These are phyloP conservation scores for Pristis pectinata DNA, from an alignment of 2,797 vertebrate genomes.

Conservation along the genomic window DNA sequence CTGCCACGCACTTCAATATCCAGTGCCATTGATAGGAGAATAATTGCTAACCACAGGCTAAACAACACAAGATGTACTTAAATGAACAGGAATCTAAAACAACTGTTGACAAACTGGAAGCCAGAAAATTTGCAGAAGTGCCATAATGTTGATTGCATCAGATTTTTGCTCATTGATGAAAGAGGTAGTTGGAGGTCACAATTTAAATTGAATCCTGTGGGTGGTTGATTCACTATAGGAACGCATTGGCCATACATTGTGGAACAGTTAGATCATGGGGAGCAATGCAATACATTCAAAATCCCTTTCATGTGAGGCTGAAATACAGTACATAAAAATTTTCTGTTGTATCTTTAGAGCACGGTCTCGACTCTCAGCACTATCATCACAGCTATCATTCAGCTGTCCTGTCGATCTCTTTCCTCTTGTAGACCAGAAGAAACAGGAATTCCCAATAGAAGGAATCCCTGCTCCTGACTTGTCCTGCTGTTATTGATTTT, in stretches of 20 bases:
- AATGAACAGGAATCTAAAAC: too few species aligned
- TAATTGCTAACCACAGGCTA: too few species aligned
- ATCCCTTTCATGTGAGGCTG: neutral
- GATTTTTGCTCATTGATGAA: neutral
- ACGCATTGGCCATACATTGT: neutral
- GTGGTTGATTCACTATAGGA: neutral
- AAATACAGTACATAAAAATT: neutral
- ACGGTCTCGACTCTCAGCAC: neutral
- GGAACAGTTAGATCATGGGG: neutral
- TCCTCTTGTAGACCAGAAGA: neutral
- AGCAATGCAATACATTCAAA: neutral
- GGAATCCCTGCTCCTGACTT: neutral
- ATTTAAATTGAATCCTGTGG: neutral
- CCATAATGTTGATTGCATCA: neutral
- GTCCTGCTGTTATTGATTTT: neutral
- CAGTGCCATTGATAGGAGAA: too few species aligned
- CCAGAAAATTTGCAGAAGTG: neutral
- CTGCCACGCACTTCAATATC: too few species aligned
- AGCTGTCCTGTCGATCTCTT: neutral
- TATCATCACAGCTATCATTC: neutral
- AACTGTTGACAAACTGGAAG: neutral
- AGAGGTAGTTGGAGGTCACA: neutral
- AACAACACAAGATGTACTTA: too few species aligned
- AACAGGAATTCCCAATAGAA: neutral
- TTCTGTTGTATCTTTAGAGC: neutral